These are phyloP conservation scores for Melanostoma scalare DNA, from an alignment of 2,888 invertebrate species.

Conservation along the genomic window DNA sequence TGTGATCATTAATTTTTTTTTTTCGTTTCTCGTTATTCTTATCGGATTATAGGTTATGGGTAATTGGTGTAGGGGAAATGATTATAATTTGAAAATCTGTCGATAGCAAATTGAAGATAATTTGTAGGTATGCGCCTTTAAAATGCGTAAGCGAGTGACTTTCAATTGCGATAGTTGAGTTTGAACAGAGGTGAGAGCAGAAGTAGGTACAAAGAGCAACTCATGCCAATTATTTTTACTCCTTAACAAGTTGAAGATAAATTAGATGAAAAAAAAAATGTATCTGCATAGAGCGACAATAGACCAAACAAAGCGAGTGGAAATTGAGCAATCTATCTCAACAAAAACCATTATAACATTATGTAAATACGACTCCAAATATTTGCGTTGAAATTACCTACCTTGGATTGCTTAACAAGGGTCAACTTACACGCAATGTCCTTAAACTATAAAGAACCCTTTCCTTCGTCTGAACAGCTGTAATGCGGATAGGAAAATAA, in stretches of 20 bases:
- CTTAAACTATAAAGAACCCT: neutral
- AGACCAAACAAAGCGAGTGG: too few species aligned
- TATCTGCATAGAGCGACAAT: too few species aligned
- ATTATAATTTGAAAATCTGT: neutral
- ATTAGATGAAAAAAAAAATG: too few species aligned
- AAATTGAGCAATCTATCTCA: too few species aligned
- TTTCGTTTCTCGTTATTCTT: too few species aligned
- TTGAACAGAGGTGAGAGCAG: neutral
- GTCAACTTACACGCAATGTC: conserved; percentile 23
- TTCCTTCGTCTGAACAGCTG: too few species aligned
- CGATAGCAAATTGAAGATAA: conserved; percentile 15
- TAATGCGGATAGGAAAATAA: neutral
- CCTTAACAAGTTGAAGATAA: too few species aligned
- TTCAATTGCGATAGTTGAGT: too few species aligned
- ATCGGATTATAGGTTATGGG: neutral
- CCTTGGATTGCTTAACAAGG: conserved; percentile 16
- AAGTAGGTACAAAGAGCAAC: too few species aligned
- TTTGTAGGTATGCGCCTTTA: conserved; percentile 10
- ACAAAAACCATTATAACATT: neutral
- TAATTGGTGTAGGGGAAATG: neutral
- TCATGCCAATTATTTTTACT: too few species aligned
- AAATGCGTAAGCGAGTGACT: conserved; percentile 11
- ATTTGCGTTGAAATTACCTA: neutral
- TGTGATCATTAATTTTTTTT: too few species aligned
- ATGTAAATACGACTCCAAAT: neutral